Evolutionary conservation across 2,797 vertebrate genomes (phyloP), one percentile per base, ranked within the genome.

Genomic region (Hydrocynus forskahlii): DNA sequence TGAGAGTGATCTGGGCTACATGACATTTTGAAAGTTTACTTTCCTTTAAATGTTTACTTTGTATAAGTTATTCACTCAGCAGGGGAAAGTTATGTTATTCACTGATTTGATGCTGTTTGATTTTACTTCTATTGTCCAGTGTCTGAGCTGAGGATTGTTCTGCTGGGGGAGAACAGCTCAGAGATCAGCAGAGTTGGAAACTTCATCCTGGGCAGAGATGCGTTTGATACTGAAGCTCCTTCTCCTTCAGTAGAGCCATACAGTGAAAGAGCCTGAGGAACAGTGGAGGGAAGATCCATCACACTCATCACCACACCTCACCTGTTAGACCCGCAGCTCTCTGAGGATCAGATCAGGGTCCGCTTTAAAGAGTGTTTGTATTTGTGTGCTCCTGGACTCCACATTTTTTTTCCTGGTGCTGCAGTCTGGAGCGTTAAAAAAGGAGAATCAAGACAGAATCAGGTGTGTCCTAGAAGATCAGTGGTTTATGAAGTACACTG

Each of bases 61-160:
- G 1, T 3, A 29, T 29, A 29, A 29, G 1, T 29, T n/a, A n/a
- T 1, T 29, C 29, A 29, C 29, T 29, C 29, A 29, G 29, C 29
- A 29, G 29, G 29, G 29, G 3, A 29, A 29, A 29, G 1, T 1
- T 1, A 29, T 29, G 29, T 29, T 29, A 29, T 29, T 29, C 29
- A 29, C 1, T 29, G 29, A 29, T 29, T 29, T 29, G 3, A 29
- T 29, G 29, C 29, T 29, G 29, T 29, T 29, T 60, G 57, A 60
- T 62, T 12, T 62, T 29, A 5, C 4, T 21, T 25, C 12, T n/a
- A 12, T 21, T 23, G 2, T 57, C 2, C 64, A 77, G 76, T 78
- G 64, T 57, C 52, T 57, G 76, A 78, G 23, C 63, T 78, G 54
- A 78, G 64, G 66, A 78, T 78, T 43, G 21, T 78, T 69, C 52